Evolutionary conservation across 2,888 invertebrate species (phyloP).

Genomic region (Polyommatus iphigenia): DNA sequence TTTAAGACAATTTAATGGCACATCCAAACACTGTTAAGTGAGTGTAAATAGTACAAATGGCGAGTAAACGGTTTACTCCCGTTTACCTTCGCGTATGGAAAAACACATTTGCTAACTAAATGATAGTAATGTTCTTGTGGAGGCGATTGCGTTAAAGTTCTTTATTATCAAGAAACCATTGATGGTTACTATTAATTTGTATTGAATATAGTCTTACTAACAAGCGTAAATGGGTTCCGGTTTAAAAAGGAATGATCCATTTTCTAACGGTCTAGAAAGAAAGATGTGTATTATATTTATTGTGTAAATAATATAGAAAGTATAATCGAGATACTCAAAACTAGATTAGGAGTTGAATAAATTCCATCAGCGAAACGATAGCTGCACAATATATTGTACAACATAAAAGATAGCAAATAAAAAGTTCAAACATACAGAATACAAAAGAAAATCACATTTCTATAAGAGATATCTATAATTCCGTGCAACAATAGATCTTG

Average conservation of each 20-base stretch:
- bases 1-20: constrained; percentile 26
- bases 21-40: constrained; percentile 28
- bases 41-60: constrained; percentile 28
- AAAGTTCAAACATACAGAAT: not conserved
- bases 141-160: not conserved
- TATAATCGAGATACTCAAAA: constrained; percentile 3
- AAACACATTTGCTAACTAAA: constrained; percentile 25
- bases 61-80: not conserved
- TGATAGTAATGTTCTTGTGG: not conserved
- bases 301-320: not conserved
- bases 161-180: not conserved
- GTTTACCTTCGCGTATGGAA: constrained; percentile 19
- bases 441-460: constrained; percentile 29
- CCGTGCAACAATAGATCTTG: constrained; percentile 68
- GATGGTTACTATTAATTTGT: not conserved
- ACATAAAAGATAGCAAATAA: constrained; percentile 22
- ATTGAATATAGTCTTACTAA: not conserved
- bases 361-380: constrained; percentile 2
- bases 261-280: not conserved
- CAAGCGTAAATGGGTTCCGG: not conserved
- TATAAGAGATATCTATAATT: constrained; percentile 58
- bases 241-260: not conserved
- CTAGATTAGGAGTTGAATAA: constrained; percentile 14
- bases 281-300: not conserved
- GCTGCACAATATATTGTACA: constrained; percentile 10